phyloP scores from a whole-genome alignment of 2,113 vertebrate genomes.

The Sinocyclocheilus grahami region DNA sequence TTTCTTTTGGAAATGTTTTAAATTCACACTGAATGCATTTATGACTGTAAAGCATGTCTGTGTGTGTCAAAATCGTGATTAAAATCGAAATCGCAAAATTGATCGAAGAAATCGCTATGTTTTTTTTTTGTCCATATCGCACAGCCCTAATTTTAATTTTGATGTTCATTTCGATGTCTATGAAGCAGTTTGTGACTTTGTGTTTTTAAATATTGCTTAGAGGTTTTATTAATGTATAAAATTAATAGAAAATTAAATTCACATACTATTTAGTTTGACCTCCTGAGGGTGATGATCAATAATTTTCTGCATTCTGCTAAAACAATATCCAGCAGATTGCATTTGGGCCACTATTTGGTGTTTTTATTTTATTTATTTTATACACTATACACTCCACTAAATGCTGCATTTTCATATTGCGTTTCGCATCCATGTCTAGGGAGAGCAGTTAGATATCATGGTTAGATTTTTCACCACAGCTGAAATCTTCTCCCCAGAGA shows the following conservation, averaged over 20 bases:
- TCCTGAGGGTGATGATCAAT: not conserved
- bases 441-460: not conserved
- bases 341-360: not conserved
- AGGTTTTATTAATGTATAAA: too few relatives aligned
- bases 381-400: not conserved
- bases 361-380: not conserved
- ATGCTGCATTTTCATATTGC: not conserved
- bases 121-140: too few relatives aligned
- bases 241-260: too few relatives aligned
- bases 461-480: not conserved
- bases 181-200: too few relatives aligned
- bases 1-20: too few relatives aligned
- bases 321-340: not conserved
- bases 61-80: too few relatives aligned
- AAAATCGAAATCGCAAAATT: too few relatives aligned
- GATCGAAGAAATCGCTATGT: too few relatives aligned
- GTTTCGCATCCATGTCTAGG: not conserved
- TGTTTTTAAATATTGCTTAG: too few relatives aligned
- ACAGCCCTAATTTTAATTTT: not conserved
- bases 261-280: not conserved
- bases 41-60: too few relatives aligned
- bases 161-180: not conserved
- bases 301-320: too few relatives aligned
- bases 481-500: slow-evolving; percentile 20
- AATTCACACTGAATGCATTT: too few relatives aligned